Base-by-base conservation (phyloP, 1,140 invertebrate species). In the Nasonia vitripennis region DNA sequence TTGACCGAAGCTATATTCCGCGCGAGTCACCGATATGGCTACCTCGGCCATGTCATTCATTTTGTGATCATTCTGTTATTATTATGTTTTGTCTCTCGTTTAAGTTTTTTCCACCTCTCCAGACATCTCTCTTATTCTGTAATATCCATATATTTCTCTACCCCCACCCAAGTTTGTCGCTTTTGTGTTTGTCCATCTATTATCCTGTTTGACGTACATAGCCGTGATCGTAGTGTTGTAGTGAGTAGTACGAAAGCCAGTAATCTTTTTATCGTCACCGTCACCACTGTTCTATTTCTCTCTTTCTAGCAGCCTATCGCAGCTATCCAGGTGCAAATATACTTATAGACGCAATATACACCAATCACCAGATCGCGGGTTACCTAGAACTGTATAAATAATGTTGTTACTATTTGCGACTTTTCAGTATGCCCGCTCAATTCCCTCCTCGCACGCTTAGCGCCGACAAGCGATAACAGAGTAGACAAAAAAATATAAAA, bases 271-370 rank as follows among this genome's bases (percentile, higher is more conserved):
- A 91, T 92, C 89, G 91, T 92, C 92, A 93, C 92, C 91, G 89
- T 92, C 92, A 93, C 93, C 91, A 93, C 92, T 93, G 90, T 93
- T 93, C 91, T 93, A 92, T 93, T 93, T 93, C 91, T 93, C 90
- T 93, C 92, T 93, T 93, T 93, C 91, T 93, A 93, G 92, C 92
- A 93, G 92, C 92, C 93, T 93, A 93, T 93, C 92, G 93, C 93
- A 93, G 92, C 92, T 92, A 92, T 90, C 91, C 92, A 93, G 93
- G 92, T 93, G 93, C 93, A 93, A 93, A 92, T 90, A 91, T 90
- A 92, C 89, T 80, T 82, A 82, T 86, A 86, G 92, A 92, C 91
- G 92, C 92, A 92, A 92, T 78, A 82, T 90, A 93, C 92, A 93
- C 92, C 90, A 93, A 91, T 91, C 91, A 92, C 92, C 91, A 91